Base-by-base conservation (phyloP, 1,140 invertebrate species). In the Battus philenor region DNA sequence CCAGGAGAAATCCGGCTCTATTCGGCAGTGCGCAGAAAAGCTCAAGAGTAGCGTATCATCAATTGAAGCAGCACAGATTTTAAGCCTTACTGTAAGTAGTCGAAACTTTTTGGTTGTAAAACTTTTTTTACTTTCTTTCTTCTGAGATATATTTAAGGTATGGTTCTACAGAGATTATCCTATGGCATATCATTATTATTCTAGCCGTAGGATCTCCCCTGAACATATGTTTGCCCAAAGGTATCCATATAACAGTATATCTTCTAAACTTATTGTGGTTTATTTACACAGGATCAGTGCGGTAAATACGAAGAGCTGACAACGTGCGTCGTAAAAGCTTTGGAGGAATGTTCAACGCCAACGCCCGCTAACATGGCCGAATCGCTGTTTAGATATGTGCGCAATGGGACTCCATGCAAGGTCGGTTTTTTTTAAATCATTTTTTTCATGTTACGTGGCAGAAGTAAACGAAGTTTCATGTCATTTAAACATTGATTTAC, bases 311-410 rank as follows among this genome's bases (percentile, higher is more conserved):
- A 87, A 7, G 85, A 85, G 31, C 59, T 94, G 11, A 87, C 91
- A 54, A 26, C 56, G 0, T 95, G 94, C 59, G 73, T 91, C 0
- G 89, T 94, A 1, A 80, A 75, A 6, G 87, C 89, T 8, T 62
- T 95, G 51, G 92, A 93, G 68, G 82, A 81, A 11, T 95, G 94
- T 56, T 57, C 76, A 0, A 91, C 93, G 29, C 92, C 92, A 1
- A 94, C 93, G 0, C 92, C 94, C 0, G 92, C 90, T 11, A 95
- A 95, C 67, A 90, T 95, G 41, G 88, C 92, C 0, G 92, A 94
- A 44, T 91, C 93, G 1, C 85, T 94, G 13, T 91, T 95, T 56
- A 90, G 88, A 36, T 94, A 90, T 48, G 84, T 94, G 1, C 89
- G 88, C 50, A 91, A 91, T 61, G 88, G 88, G 4, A 91, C 91